phyloP scores from a whole-genome alignment of 2,797 vertebrate species.

The Momotus momota region DNA sequence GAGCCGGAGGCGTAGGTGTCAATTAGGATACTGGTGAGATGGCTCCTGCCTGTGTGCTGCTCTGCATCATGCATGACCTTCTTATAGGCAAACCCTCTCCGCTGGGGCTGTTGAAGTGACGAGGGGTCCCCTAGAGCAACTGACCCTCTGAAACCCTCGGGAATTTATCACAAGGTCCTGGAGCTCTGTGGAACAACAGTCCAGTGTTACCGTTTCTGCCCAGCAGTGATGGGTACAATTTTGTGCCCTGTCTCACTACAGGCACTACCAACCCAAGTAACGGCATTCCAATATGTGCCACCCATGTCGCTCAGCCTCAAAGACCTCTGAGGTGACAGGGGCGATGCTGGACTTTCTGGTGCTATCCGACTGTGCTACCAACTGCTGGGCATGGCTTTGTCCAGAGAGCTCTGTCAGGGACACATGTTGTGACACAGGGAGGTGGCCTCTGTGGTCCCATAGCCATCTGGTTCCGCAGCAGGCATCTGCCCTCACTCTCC shows the following conservation, averaged over 20 bases:
- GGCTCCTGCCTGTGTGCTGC: background rate
- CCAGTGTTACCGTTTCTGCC: background rate
- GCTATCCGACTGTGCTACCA: background rate
- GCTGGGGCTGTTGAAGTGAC: background rate
- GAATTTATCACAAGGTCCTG: background rate
- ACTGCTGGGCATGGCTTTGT: background rate
- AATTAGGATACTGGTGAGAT: background rate
- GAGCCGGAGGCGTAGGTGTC: constrained; percentile 19
- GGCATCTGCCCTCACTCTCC: background rate
- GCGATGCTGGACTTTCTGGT: background rate
- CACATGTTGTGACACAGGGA: accelerated
- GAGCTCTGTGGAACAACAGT: background rate
- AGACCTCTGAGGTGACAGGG: background rate
- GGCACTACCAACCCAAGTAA: background rate
- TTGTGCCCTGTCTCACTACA: background rate
- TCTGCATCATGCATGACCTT: background rate
- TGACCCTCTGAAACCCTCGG: background rate
- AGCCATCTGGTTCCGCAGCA: background rate
- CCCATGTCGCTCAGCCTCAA: background rate
- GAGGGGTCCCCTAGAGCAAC: background rate
- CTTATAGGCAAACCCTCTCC: background rate
- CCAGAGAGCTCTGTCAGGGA: background rate
- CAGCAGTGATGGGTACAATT: background rate
- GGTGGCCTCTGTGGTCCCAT: background rate
- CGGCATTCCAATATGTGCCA: background rate